Base-by-base conservation (phyloP, 2,113 vertebrate genomes). In the Syngnathoides biaculeatus region DNA sequence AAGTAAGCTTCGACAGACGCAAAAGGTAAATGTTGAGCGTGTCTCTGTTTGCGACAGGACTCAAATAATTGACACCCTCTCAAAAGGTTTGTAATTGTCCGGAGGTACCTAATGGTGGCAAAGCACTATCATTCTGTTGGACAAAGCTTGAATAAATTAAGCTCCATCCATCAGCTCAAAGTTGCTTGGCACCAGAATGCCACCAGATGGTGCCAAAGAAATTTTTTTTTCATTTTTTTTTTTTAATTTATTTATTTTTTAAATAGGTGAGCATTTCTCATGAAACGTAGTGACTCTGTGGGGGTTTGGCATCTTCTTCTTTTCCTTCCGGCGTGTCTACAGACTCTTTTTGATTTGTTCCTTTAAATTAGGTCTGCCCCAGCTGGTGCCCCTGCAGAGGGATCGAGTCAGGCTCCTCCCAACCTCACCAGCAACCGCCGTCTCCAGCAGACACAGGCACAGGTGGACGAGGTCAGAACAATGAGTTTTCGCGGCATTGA, bases 381-480 rank as follows among this genome's bases (percentile, higher is more conserved):
- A 91, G 91, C 88, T 69, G 92, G 92, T 83, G 92, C 87, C 66
- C 89, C 91, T 56, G 89, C 82, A 73, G 93, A 92, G 22, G 89
- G 90, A 90, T 91, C 84, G 72, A 94, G 78, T 69, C 91, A 89
- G 60, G 74, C 2, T 64, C 83, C 92, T 68, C 85, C 92, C 76
- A 95, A 89, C 75, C 90, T 93, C 86, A 93, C 94, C 84, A 96
- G 95, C 88, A 95, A 94, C 86, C 94, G 94, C 65, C 85, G 94
- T 77, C 91, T 95, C 89, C 95, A 96, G 86, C 94, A 95, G 89
- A 95, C 95, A 22, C 95, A 96, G 90, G 94, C 95, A 69, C 94
- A 91, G 79, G 94, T 96, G 83, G 93, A 96, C 19, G 95, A 96
- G 92, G 94, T 96, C 71, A 88, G 92, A 60, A 15, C 57, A 52